Conservation (phyloP, 2,888 invertebrate species). For the Agrotis exclamationis region DNA sequence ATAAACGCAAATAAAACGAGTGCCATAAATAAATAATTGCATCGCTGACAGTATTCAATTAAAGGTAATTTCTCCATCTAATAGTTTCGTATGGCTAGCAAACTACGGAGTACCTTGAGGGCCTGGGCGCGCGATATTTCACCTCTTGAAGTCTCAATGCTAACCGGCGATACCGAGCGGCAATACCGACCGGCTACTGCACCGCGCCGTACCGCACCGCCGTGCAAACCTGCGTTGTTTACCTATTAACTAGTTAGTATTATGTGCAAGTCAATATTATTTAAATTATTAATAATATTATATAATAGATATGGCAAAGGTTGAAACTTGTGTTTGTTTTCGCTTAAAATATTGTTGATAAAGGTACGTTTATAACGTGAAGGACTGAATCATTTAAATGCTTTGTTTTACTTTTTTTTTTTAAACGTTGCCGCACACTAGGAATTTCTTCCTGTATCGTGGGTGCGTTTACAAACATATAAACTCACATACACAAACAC, state of each 20-base stretch:
- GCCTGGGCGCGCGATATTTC: constrained; percentile 67
- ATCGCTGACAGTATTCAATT: constrained; percentile 56
- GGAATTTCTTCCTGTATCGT: too few relatives aligned
- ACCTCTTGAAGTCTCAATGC: constrained; percentile 77
- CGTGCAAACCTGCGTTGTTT: constrained; percentile 41
- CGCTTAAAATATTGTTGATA: constrained; percentile 7
- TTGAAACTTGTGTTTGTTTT: constrained; percentile 15
- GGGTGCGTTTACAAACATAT: too few relatives aligned
- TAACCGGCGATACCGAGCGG: constrained; percentile 59
- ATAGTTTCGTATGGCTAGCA: constrained; percentile 52
- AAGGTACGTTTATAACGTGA: not conserved
- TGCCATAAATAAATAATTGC: constrained; percentile 54
- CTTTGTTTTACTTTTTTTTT: too few relatives aligned
- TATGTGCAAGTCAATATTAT: constrained; percentile 49
- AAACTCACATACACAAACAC: too few relatives aligned
- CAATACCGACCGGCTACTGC: constrained; percentile 57
- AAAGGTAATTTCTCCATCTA: constrained; percentile 59
- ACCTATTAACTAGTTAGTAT: constrained; percentile 44
- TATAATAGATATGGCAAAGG: constrained; percentile 5
- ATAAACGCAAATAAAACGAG: constrained; percentile 29
- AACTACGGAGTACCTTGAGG: constrained; percentile 46
- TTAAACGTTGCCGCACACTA: too few relatives aligned
- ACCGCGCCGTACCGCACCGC: constrained; percentile 39
- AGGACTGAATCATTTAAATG: not conserved
- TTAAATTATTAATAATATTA: constrained; percentile 39